These are phyloP conservation scores for Rattus rattus DNA, from an alignment of 2,113 vertebrate genomes.

Conservation along the genomic window DNA sequence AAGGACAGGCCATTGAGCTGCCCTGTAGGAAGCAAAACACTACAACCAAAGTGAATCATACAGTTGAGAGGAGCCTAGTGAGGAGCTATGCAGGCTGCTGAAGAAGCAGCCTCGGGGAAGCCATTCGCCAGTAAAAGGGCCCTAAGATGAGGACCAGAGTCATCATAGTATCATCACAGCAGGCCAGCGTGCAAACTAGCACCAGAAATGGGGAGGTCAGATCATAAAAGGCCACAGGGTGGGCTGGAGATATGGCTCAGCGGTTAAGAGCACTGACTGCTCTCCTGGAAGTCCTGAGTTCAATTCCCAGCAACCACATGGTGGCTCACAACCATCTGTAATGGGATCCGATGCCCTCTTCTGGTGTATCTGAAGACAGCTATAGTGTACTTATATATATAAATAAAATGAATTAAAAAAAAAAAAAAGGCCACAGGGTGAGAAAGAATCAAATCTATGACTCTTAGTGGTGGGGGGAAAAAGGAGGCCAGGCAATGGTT, in stretches of 20 bases:
- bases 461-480: background rate
- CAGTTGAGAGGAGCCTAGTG: background rate
- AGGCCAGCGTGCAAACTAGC: background rate
- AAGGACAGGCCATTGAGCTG: background rate
- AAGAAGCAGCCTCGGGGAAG: slow-evolving; percentile 15
- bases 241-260: background rate
- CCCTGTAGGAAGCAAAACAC: background rate
- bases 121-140: background rate
- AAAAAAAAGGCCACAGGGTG: background rate
- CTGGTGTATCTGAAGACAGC: too few species aligned
- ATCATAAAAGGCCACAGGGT: background rate
- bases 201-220: background rate
- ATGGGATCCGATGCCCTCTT: too few species aligned
- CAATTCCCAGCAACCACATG: too few species aligned
- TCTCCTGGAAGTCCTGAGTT: too few species aligned
- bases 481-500: background rate
- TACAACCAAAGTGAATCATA: background rate
- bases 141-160: background rate
- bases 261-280: too few species aligned
- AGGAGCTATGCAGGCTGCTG: background rate
- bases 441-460: background rate
- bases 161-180: background rate
- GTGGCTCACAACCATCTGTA: too few species aligned
- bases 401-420: too few species aligned
- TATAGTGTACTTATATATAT: too few species aligned